Base-by-base conservation (phyloP, 2,113 vertebrate species). In the Poeciliopsis retropinna region DNA sequence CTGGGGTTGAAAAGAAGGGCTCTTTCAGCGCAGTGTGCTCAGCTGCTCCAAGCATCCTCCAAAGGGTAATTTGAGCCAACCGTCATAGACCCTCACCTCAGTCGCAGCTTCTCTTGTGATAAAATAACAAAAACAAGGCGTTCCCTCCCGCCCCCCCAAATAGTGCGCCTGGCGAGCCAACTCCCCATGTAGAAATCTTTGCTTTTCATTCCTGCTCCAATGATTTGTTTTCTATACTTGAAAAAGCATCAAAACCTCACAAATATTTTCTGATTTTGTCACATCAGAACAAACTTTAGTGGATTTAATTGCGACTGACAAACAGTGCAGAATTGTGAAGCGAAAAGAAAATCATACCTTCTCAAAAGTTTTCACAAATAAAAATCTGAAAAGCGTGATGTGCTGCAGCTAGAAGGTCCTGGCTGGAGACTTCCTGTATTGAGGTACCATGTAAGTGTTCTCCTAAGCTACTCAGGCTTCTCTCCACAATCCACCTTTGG, bases 41-140 rank as follows among this genome's bases (percentile, higher is more conserved):
- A 95, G 94, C 93, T 94, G 92, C 88, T 87, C 81, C 11, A 87
- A 86, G 91, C 90, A 92, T 87, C 90, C 84, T 91, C 83, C 88
- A 86, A 76, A 85, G 75, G 83, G 92, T 92, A 91, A 92, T 84
- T 85, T 83, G 92, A 93, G 91, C 90, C 90, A 92, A 88, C 81
- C 86, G 79, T 86, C 86, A 83, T 87, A 74, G 64, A 69, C 75
- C 73, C 82, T 29, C 72, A 71, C 29, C 74, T 69, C 47, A 51
- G 19, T 2, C 15, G 22, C 47, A 22, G 17, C 47, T 51, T 51
- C 84, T 73, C 84, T 85, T 76, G 67, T 86, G 80, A 84, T 75
- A 76, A 88, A 91, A 91, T 92, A 91, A 86, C 70, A 91, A 92
- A 91, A 94, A 89, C 85, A 87, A 91, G 90, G 91, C 89, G 89